Base-by-base conservation (phyloP, 2,113 vertebrate species). In the Isichthys henryi region DNA sequence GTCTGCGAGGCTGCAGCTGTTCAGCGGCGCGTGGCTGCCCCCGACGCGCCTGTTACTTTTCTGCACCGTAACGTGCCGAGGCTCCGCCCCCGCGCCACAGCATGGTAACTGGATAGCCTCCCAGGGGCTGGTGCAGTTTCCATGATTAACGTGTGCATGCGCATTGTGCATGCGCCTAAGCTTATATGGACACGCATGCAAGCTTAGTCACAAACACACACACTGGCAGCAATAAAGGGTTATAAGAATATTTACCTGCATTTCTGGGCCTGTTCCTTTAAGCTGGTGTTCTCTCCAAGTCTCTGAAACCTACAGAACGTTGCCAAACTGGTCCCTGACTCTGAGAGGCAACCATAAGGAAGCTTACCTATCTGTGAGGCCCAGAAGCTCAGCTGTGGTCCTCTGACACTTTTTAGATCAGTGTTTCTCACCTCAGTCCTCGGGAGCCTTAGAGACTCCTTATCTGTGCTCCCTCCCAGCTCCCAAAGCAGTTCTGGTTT, bases 31-130 rank as follows among this genome's bases (percentile, higher is more conserved):
- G 82, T 66, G 58, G 62, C 84, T 15, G 87, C 39, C 62, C 88
- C 3, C 88, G 3, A 9, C 46, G 35, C 21, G 21, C 53, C 39
- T 88, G 58, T 19, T 74, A 1, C 88, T 90, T 46, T 83, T n/a
- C 27, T 45, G 23, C 52, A 1, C 74, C 17, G 48, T 48, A 74
- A 23, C 19, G 23, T n/a, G 87, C 80, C 2, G 52, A 56, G 87
- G 86, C 27, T 31, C 74, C 19, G 45, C 77, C 50, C 31, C 5
- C 0, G 17, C 2, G 45, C 49, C n/a, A 48, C 27, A 13, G 50
- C 50, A 21, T 8, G 52, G 87, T 84, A 88, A 88, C 90, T 43
- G 87, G 89, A 88, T 45, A 85, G 86, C 77, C 86, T 83, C 85
- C n/a, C 9, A 3, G 87, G 45, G 45, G 23, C 50, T 23, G 23